Percentiles rank a stretch among this genome's conserved stretches.
Conservation (phyloP, 1,140 invertebrate genomes). For the Cecropterus lyciades region DNA sequence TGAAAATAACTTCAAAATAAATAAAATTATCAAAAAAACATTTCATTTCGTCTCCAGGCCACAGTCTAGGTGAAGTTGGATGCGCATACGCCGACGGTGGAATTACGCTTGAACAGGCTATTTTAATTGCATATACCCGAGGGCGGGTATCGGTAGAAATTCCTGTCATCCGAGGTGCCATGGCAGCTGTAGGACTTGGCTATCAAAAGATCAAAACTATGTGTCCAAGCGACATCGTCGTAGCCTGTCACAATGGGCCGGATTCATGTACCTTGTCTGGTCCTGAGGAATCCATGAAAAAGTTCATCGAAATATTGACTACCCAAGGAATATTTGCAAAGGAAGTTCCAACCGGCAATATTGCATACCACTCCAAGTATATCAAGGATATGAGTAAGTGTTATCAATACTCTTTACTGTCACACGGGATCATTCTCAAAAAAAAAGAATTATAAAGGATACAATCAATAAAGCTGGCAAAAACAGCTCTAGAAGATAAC, state of each 20-base stretch:
- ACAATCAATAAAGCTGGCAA: too few species aligned
- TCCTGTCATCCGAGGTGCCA: neutral
- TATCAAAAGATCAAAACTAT: neutral
- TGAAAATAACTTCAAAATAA: too few species aligned
- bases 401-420: neutral
- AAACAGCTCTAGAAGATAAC: too few species aligned
- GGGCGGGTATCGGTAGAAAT: neutral
- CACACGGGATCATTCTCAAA: too few species aligned
- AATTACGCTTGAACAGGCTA: neutral
- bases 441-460: too few species aligned
- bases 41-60: too few species aligned
- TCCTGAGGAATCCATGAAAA: slow-evolving; percentile 88
- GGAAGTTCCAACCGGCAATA: slow-evolving; percentile 91
- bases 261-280: slow-evolving; percentile 95
- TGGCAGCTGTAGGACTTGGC: neutral
- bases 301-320: slow-evolving; percentile 89
- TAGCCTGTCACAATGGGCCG: slow-evolving; percentile 94
- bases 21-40: too few species aligned
- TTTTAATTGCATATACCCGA: neutral
- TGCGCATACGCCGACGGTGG: neutral
- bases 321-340: slow-evolving; percentile 92
- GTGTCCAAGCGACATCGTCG: slow-evolving; percentile 87
- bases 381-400: slow-evolving; percentile 88
- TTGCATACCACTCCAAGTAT: slow-evolving; percentile 93
- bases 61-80: neutral